Conservation (phyloP, 1,140 invertebrate species). For the Neodiprion fabricii region DNA sequence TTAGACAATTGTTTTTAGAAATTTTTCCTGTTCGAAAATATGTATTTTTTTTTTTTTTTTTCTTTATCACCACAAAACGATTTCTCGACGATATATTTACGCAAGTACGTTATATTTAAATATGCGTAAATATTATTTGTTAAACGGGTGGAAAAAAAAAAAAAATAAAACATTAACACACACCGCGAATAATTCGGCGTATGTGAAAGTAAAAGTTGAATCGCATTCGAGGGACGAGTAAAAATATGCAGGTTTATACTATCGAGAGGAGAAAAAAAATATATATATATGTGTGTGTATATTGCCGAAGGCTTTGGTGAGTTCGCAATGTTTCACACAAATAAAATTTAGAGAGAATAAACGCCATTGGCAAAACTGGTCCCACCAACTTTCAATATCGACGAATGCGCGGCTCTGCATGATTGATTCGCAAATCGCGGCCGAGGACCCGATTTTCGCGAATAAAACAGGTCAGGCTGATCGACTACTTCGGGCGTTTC, state of each 20-base stretch:
- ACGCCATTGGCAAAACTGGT: constrained; percentile 4
- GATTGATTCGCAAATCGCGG: neutral
- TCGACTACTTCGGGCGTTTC: no score
- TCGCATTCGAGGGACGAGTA: neutral
- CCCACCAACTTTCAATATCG: neutral
- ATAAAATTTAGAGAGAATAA: neutral
- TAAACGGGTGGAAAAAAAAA: no score
- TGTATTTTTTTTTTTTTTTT: neutral
- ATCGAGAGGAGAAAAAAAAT: neutral
- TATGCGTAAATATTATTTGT: no score
- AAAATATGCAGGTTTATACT: neutral
- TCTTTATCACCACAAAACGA: neutral
- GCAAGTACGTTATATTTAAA: neutral
- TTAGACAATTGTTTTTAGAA: no score
- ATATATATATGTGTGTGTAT: neutral
- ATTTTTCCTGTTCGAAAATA: neutral
- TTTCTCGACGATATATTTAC: neutral
- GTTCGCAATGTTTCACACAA: neutral
- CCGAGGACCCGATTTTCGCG: no score
- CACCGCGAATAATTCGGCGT: neutral
- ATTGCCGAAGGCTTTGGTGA: neutral
- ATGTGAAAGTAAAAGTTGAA: neutral
- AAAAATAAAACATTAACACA: neutral
- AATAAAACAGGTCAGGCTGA: no score
- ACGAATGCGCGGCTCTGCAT: neutral